Evolutionary conservation across 2,113 vertebrate genomes (phyloP), one percentile per base, ranked within the genome.

Genomic region (Lampris megalopsis): DNA sequence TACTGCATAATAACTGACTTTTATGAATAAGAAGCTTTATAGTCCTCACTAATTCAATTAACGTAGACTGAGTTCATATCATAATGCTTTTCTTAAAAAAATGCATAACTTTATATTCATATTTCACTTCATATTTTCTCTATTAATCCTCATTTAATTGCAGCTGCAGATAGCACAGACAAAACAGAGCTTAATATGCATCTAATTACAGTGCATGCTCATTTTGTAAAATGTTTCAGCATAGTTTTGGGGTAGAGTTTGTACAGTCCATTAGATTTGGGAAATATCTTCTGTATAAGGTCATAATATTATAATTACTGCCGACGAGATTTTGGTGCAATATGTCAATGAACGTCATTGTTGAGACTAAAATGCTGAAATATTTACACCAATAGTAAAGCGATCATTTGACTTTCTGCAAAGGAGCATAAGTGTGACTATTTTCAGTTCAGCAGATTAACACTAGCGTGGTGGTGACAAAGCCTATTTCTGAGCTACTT

Each of bases 1-100:
- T 54, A 50, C n/a, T 68, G 47, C 7, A 63, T 41, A 1, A 69
- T 65, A 78, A 75, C 70, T 84, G 40, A 63, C 24, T 6, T 62
- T 71, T 71, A 47, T 45, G 78, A 8, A 42, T 7, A 49, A 48
- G 11, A 36, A 61, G n/a, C 1, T 7, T 50, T 61, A 52, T 7
- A 43, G 57, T 42, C 13, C 71, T 68, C 37, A 41, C 1, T 41
- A 62, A 6, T 65, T 74, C n/a, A 83, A 53, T 50, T 73, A 58
- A 68, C 10, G 70, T 7, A 50, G 9, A 57, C 57, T 70, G 2
- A 76, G 74, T 75, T 77, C 13, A 73, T 75, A 24, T 24, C 24
- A 24, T 24, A 24, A 24, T 24, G 24, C 24, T 24, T 24, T 24
- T 24, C 24, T 24, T 24, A 24, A 24, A 24, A 24, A 24, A 24